phyloP scores from a whole-genome alignment of 2,797 vertebrate genomes.

The Allobates femoralis region DNA sequence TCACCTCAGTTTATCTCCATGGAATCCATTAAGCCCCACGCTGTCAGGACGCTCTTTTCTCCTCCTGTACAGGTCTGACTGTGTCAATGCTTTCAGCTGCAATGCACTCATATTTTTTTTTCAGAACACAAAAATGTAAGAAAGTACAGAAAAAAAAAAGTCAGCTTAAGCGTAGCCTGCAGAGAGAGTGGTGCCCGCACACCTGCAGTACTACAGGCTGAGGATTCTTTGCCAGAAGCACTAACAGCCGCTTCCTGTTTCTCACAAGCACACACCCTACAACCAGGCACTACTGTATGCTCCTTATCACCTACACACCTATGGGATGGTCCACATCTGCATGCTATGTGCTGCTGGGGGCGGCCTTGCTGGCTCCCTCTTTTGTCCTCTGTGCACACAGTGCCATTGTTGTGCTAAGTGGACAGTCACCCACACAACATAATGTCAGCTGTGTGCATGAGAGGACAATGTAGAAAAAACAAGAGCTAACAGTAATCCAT shows the following conservation, averaged over 20 bases:
- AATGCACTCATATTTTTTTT: slow-evolving; percentile 81
- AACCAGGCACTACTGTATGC: slow-evolving; percentile 66
- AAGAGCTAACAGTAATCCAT: neutral
- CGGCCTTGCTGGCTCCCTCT: slow-evolving; percentile 38
- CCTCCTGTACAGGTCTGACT: slow-evolving; percentile 92
- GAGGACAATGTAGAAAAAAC: slow-evolving; percentile 1
- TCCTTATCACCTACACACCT: slow-evolving; percentile 74
- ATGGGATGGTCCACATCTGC: slow-evolving; percentile 61
- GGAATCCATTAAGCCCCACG: slow-evolving; percentile 72
- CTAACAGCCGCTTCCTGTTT: slow-evolving; percentile 76
- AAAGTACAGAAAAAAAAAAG: slow-evolving; percentile 57
- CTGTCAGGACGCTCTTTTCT: slow-evolving; percentile 86
- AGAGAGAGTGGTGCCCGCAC: slow-evolving; percentile 69
- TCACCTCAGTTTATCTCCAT: slow-evolving; percentile 83
- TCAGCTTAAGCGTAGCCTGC: slow-evolving; percentile 56
- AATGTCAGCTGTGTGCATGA: slow-evolving; percentile 32
- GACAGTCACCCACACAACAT: slow-evolving; percentile 55
- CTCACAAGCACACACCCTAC: slow-evolving; percentile 76
- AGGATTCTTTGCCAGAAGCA: slow-evolving; percentile 65
- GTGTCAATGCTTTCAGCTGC: slow-evolving; percentile 90
- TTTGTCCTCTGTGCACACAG: slow-evolving; percentile 52
- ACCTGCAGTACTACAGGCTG: slow-evolving; percentile 72
- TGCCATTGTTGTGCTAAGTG: slow-evolving; percentile 56
- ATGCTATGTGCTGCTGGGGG: slow-evolving; percentile 42
- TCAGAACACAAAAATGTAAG: slow-evolving; percentile 61